Evolutionary conservation across 2,113 vertebrate species (phyloP).

Genomic region (Zootoca vivipara): DNA sequence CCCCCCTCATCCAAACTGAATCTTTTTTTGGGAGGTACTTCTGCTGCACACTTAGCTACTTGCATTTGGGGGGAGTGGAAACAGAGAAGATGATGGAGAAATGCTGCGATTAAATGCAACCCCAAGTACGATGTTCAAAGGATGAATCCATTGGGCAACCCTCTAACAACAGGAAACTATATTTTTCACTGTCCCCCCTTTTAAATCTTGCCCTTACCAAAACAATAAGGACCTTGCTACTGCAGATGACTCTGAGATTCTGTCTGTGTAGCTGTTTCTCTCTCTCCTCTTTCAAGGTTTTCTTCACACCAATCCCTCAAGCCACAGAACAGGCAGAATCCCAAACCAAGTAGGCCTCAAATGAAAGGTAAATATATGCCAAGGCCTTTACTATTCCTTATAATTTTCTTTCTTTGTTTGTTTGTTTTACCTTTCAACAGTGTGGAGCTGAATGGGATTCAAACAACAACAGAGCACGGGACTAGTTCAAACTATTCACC

Average conservation of each 20-base stretch:
- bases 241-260: neutral
- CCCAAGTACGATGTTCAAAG: neutral
- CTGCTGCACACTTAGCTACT: neutral
- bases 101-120: neutral
- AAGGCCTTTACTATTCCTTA: neutral
- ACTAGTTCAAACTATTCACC: neutral
- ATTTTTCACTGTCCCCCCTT: neutral
- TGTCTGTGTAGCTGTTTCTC: neutral
- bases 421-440: neutral
- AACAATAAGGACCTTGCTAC: neutral
- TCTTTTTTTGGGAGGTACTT: neutral
- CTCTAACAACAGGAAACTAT: too few relatives aligned
- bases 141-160: neutral
- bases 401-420: too few relatives aligned
- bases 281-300: neutral
- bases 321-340: neutral
- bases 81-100: neutral
- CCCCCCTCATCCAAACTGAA: neutral
- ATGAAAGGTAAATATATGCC: neutral
- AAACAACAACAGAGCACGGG: neutral
- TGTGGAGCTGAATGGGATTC: too few relatives aligned
- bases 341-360: neutral
- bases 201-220: neutral
- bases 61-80: too few relatives aligned
- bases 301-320: neutral